A percentile compares a stretch with the other conserved stretches of the same genome.
Conservation (phyloP, 2,113 vertebrate genomes). For the Melanerpes aurifrons region DNA sequence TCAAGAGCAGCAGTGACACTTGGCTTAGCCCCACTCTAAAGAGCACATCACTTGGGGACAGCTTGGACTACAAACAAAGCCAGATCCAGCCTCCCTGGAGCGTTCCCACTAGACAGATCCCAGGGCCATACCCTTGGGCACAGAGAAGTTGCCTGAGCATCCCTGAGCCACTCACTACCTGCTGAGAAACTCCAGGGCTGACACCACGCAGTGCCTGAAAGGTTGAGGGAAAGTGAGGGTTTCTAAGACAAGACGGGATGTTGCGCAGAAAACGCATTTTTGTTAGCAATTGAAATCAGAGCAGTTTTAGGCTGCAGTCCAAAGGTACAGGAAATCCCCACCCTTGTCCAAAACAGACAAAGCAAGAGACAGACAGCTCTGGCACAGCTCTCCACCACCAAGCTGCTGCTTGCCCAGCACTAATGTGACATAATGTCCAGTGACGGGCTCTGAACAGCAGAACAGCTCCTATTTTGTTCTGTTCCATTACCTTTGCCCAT, state of each 20-base stretch:
- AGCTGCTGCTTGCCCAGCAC: constrained; percentile 17
- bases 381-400: neutral
- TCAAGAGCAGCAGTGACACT: neutral
- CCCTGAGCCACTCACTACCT: neutral
- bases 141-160: neutral
- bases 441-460: constrained; percentile 23
- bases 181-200: neutral
- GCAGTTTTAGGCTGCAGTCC: constrained; percentile 16
- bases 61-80: neutral
- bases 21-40: neutral
- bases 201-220: neutral
- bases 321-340: constrained; percentile 56
- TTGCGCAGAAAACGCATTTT: neutral
- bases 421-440: constrained; percentile 46
- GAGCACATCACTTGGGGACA: neutral
- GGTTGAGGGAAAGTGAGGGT: accelerated
- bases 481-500: neutral
- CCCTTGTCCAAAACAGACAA: constrained; percentile 32
- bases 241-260: neutral
- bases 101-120: neutral
- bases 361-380: constrained; percentile 18
- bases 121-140: neutral
- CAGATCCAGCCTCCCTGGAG: neutral
- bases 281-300: constrained; percentile 13
- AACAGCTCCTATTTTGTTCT: constrained; percentile 9